phyloP scores from a whole-genome alignment of 2,113 vertebrate species.

The Mola mola region DNA sequence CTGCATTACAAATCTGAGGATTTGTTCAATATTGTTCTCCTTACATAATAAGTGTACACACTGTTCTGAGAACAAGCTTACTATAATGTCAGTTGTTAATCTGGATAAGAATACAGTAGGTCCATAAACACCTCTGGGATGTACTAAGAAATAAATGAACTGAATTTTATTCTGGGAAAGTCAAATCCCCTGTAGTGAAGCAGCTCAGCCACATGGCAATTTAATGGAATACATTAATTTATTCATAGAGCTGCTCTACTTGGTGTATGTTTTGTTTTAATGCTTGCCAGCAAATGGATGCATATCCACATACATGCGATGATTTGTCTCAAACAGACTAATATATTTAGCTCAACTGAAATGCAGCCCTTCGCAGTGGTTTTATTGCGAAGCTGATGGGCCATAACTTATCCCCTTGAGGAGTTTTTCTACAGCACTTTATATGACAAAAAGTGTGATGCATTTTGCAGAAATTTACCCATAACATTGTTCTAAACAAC shows the following conservation, averaged over 20 bases:
- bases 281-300: constrained; percentile 9
- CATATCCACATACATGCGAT: constrained; percentile 6
- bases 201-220: constrained; percentile 35
- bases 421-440: constrained; percentile 13
- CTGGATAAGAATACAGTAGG: constrained; percentile 25
- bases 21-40: constrained; percentile 4
- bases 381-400: constrained; percentile 26
- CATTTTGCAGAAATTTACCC: constrained; percentile 14
- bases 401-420: constrained; percentile 25
- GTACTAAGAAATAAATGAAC: constrained; percentile 31
- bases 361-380: neutral
- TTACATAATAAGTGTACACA: neutral
- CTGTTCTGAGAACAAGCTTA: neutral
- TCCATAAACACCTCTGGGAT: constrained; percentile 21
- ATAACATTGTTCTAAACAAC: neutral
- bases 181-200: constrained; percentile 25
- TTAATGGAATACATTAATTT: constrained; percentile 44
- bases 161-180: constrained; percentile 17
- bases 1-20: neutral
- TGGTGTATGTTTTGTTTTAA: constrained; percentile 30
- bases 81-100: constrained; percentile 25
- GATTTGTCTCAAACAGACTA: constrained; percentile 37
- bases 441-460: neutral
- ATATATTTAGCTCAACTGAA: constrained; percentile 16
- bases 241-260: constrained; percentile 34